phyloP scores from a whole-genome alignment of 2,797 vertebrate genomes.

The Catamblyrhynchus diadema region DNA sequence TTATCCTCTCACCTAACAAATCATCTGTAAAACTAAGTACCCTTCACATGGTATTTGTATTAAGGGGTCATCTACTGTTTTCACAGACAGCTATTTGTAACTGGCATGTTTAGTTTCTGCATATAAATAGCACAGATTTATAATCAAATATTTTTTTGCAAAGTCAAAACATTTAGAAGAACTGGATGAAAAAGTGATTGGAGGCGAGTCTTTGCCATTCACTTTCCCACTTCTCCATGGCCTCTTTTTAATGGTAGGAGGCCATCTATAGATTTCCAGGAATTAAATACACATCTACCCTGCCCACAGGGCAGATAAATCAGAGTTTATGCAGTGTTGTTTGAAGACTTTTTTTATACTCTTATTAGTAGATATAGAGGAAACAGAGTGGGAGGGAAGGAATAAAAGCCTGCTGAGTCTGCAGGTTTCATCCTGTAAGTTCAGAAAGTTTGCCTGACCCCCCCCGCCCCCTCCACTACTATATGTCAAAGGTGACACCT shows the following conservation, averaged over 20 bases:
- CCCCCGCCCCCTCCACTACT: neutral
- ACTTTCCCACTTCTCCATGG: neutral
- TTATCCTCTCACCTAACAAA: conserved; percentile 44
- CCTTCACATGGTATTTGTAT: conserved; percentile 35
- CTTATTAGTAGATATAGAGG: neutral
- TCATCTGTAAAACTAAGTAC: conserved; percentile 35
- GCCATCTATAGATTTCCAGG: neutral
- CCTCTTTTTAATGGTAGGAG: conserved; percentile 1
- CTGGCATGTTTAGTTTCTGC: conserved; percentile 35
- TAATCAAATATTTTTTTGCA: conserved; percentile 19
- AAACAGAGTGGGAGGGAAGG: neutral
- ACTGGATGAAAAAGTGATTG: conserved; percentile 44
- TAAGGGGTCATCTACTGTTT: conserved; percentile 43
- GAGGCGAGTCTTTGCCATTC: neutral
- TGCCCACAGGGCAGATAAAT: neutral
- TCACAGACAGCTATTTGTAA: conserved; percentile 50
- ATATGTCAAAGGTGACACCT: conserved; percentile 8
- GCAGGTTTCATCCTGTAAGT: neutral
- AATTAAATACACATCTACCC: neutral
- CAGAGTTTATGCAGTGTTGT: neutral
- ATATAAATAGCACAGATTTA: conserved; percentile 49
- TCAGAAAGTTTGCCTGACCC: neutral
- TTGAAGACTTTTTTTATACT: neutral
- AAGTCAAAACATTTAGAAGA: conserved; percentile 63
- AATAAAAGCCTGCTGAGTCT: conserved; percentile 3